Base-by-base conservation (phyloP, 1,140 invertebrate genomes). In the Homalodisca vitripennis region DNA sequence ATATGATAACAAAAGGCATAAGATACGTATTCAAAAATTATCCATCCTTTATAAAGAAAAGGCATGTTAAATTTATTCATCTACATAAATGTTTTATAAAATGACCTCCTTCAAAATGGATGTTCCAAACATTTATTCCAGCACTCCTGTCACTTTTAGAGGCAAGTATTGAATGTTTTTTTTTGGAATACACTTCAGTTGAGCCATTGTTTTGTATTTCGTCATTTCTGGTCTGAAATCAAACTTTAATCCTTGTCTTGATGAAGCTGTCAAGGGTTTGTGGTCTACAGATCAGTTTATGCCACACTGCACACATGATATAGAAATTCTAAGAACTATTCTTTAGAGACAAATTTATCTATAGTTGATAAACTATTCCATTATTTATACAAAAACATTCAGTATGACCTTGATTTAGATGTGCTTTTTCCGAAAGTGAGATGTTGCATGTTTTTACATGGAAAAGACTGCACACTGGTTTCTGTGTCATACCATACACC, bases 401-500 rank as follows among this genome's bases (percentile, higher is more conserved):
- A 51, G 48, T 22, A 51, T 51, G 48, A 51, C 48, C 22, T 51
- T 3, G 48, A 51, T 3, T 51, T 51, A 20, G 48, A 14, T 51
- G 48, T 51, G 48, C 6, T 51, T 51, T 51, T 51, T 51, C 22
- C 3, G 48, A 14, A 14, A 22, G 17, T 3, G n/a, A 3, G 48
- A 51, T 51, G 48, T 51, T 51, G 48, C 17, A 22, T 51, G n/a
- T 51, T 51, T 51, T n/a, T 22, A 51, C 48, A 20, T n/a, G n/a
- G 48, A 51, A 20, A 51, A 51, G n/a, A 51, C 48, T 51, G 48
- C n/a, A n/a, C 48, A 14, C 22, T 51, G n/a, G n/a, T 51, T 51
- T 51, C n/a, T 14, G 48, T 14, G 22, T 51, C 48, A 51, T 51
- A 51, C 6, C 48, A n/a, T n/a, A n/a, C n/a, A n/a, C 48, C n/a